Evolutionary conservation across 2,888 invertebrate species (phyloP).

Genomic region (Nemoura dubitans): DNA sequence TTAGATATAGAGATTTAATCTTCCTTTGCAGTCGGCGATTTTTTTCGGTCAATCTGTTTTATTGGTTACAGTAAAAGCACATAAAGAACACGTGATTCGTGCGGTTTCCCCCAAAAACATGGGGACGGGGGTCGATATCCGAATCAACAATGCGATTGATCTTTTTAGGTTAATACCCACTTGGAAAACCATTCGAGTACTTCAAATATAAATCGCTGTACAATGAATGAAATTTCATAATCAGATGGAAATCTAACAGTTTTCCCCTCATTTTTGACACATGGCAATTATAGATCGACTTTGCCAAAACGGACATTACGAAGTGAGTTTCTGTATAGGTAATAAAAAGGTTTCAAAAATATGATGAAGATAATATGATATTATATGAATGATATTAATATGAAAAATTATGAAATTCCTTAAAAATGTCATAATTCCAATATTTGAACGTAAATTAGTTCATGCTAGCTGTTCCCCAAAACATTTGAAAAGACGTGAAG

Average conservation of each 20-base stretch:
- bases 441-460: no score
- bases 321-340: no score
- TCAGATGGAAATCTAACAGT: conserved; percentile 22
- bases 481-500: no score
- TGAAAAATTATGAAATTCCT: no score
- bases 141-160: conserved; percentile 25
- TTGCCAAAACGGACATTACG: neutral
- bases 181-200: conserved; percentile 31
- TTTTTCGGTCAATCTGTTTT: conserved; percentile 28
- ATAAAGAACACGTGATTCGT: conserved; percentile 8
- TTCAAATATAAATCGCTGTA: neutral
- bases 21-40: neutral
- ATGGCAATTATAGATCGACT: neutral
- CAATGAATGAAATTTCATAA: neutral
- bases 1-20: neutral
- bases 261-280: neutral
- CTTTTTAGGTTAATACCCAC: conserved; percentile 41
- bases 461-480: no score
- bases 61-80: neutral
- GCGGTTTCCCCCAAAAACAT: conserved; percentile 20
- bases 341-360: no score
- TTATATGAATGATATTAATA: no score
- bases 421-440: no score
- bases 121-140: neutral
- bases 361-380: no score